These are phyloP conservation scores for Sitobion miscanthi DNA, from an alignment of 1,140 invertebrate species.

Conservation along the genomic window DNA sequence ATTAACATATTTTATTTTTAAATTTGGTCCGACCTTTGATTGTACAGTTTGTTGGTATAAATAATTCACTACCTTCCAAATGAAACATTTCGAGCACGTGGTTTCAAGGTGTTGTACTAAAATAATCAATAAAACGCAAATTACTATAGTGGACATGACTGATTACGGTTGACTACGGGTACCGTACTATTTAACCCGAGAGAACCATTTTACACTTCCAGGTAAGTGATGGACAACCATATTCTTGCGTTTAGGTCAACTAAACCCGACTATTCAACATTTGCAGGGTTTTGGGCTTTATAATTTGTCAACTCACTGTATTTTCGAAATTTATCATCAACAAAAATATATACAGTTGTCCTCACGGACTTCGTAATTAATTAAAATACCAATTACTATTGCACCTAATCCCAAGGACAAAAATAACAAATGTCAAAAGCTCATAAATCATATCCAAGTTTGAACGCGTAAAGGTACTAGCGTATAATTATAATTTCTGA, in stretches of 20 bases:
- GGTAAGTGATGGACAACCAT: background rate
- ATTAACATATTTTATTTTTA: background rate
- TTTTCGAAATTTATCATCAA: slow-evolving; percentile 19
- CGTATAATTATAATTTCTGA: background rate
- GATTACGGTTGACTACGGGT: slow-evolving; percentile 22
- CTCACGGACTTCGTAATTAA: background rate
- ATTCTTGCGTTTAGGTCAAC: slow-evolving; percentile 15
- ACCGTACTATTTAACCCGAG: background rate
- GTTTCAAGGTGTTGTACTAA: background rate
- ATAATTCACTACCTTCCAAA: background rate
- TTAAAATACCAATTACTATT: slow-evolving; percentile 16
- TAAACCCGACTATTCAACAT: slow-evolving; percentile 13
- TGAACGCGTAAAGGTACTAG: background rate
- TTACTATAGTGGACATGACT: slow-evolving; percentile 38
- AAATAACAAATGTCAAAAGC: background rate
- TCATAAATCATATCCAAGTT: background rate
- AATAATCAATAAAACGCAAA: slow-evolving; percentile 47
- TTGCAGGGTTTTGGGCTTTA: background rate
- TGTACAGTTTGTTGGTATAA: background rate
- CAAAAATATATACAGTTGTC: background rate
- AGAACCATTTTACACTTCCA: slow-evolving; percentile 34
- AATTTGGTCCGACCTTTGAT: background rate
- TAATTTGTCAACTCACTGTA: slow-evolving; percentile 5
- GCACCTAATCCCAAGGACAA: background rate
- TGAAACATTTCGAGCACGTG: background rate